A percentile compares a stretch with the other conserved stretches of the same genome.
Conservation (phyloP, 1,140 invertebrate genomes). For the Formica selysi region DNA sequence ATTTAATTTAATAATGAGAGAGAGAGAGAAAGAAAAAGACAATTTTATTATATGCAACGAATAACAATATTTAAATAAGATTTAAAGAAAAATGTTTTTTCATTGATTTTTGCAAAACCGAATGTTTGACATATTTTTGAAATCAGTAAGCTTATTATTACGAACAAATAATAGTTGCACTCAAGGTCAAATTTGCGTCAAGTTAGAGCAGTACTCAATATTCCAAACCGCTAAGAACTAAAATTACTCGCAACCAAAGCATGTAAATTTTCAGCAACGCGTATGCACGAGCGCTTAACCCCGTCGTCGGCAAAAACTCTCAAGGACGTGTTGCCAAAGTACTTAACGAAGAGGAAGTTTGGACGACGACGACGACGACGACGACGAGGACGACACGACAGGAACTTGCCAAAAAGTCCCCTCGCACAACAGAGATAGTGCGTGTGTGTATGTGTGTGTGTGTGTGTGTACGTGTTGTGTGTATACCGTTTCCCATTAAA, state of each 20-base stretch:
- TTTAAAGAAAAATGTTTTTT: not conserved
- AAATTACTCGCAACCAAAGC: conserved; percentile 40
- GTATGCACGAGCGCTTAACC: conserved; percentile 62
- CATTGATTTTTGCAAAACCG: not conserved
- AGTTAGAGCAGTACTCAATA: conserved; percentile 31
- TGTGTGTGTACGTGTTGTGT: conserved; percentile 46
- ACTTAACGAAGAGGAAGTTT: conserved; percentile 75
- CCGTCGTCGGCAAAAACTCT: conserved; percentile 66
- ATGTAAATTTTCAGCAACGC: conserved; percentile 44
- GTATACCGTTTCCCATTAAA: conserved; percentile 74
- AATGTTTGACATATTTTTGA: not conserved
- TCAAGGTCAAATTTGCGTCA: conserved; percentile 8
- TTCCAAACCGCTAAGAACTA: conserved; percentile 8
- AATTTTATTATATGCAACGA: not conserved
- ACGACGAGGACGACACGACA: conserved; percentile 36
- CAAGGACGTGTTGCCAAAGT: conserved; percentile 73
- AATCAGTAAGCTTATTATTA: not conserved
- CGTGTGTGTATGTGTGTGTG: too few species aligned
- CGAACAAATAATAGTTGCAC: not conserved
- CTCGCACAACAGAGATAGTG: conserved; percentile 29
- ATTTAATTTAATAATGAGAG: not conserved
- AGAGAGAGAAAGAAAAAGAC: not conserved
- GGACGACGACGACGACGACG: conserved; percentile 33
- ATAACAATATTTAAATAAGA: not conserved
- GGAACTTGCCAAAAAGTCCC: conserved; percentile 71